These are phyloP conservation scores for Accipiter virgatus DNA, from an alignment of 2,113 vertebrate genomes.

Conservation along the genomic window DNA sequence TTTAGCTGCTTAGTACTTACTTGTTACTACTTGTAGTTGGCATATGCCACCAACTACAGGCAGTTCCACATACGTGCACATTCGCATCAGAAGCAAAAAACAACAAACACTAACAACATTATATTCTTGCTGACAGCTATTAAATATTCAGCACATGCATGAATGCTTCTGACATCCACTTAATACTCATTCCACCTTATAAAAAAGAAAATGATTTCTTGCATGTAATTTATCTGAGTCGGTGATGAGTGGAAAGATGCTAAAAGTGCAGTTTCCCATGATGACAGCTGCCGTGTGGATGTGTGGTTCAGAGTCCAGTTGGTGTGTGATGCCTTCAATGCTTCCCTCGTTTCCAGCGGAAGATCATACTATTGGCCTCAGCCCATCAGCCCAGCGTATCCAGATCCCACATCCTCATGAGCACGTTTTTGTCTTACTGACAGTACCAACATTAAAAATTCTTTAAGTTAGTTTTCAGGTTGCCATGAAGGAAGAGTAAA, in stretches of 20 bases:
- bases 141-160: background rate
- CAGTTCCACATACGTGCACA: accelerated
- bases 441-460: background rate
- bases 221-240: background rate
- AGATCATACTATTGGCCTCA: background rate
- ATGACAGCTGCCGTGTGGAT: background rate
- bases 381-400: background rate
- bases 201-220: background rate
- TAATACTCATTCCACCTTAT: background rate
- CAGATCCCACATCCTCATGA: background rate
- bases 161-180: background rate
- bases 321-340: background rate
- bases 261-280: background rate
- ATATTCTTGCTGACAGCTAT: background rate
- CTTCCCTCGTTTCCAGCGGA: background rate
- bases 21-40: background rate
- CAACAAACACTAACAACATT: background rate
- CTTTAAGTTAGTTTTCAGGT: background rate
- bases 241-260: background rate
- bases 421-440: background rate
- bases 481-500: background rate
- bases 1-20: background rate
- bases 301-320: background rate
- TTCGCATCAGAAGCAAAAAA: background rate
- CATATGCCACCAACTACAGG: background rate